Base-by-base conservation (phyloP, 35 echinoderm and acorn worm genomes). In the Acanthaster planci region DNA sequence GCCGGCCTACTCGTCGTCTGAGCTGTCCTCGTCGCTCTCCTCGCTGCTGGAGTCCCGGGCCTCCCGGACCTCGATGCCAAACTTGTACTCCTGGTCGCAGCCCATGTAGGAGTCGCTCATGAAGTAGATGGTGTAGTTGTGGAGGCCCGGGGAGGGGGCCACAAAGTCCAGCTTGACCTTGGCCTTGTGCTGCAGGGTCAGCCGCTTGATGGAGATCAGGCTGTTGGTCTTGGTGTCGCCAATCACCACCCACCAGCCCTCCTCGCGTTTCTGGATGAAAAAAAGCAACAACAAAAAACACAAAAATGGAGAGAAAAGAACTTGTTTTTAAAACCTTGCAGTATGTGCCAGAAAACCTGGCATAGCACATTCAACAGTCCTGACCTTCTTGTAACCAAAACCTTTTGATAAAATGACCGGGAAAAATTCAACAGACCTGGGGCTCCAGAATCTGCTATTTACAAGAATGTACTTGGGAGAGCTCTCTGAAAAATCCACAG, bases 81-180 rank as follows among this genome's bases (percentile, higher is more conserved):
- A 97, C 60, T 97, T 92, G 76, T 97, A 97, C 84, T 97, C 95
- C 80, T 97, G 95, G 77, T 97, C 95, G 39, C 95, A 97, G n/a
- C 95, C 95, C 95, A 97, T 97, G 95, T 97, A 97, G 50, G 95
- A 86, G 58, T 97, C 95, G 55, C 95, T 97, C 95, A 97, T 97
- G 91, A 72, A 97, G 87, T 93, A 97, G 53, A 97, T 93, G 60
- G 95, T 97, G 84, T 97, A 97, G 84, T 90, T 92, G 72, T 97
- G 95, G 22, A 56, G 68, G 22, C 95, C 95, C 5, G 91, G 87
- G 2, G 95, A 97, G 2, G 95, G 95, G 6, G 95, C 95, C 52
- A 97, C 90, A 60, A 97, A 97, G 90, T 97, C 95, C 44, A 97
- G 95, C 85, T 97, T 97, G 75, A 98, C 95, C 95, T 92, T 97